phyloP scores from a whole-genome alignment of 1,140 invertebrate species.

The Pogonomyrmex californicus region DNA sequence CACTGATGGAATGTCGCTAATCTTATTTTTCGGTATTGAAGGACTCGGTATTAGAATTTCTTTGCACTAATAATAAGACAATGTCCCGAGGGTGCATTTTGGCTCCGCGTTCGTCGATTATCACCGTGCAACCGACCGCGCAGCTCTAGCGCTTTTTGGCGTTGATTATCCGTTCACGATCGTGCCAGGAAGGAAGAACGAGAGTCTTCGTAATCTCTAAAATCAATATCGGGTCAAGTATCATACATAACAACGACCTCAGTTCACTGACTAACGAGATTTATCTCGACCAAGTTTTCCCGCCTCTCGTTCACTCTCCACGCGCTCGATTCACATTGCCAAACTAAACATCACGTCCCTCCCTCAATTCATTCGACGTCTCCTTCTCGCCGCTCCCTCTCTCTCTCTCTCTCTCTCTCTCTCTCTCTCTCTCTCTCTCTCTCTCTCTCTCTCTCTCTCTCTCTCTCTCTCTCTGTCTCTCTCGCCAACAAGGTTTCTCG shows the following conservation, averaged over 20 bases:
- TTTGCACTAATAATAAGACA: neutral
- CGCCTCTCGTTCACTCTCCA: neutral
- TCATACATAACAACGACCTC: constrained; percentile 61
- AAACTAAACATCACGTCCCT: constrained; percentile 75
- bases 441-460: too few relatives aligned
- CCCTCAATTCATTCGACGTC: constrained; percentile 64
- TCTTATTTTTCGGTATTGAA: neutral
- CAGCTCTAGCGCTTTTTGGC: neutral
- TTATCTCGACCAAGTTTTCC: constrained; percentile 57
- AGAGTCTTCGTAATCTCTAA: constrained; percentile 47
- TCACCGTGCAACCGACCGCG: constrained; percentile 21
- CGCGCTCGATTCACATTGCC: constrained; percentile 66
- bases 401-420: too few relatives aligned
- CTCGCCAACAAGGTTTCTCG: constrained; percentile 13
- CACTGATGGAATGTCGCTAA: neutral
- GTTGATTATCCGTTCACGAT: constrained; percentile 46
- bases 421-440: too few relatives aligned
- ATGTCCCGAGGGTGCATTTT: neutral
- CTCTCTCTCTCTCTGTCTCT: neutral
- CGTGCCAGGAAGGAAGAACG: constrained; percentile 3
- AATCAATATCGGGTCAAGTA: constrained; percentile 59
- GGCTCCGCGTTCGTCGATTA: constrained; percentile 36
- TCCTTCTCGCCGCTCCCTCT: neutral
- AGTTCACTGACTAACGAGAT: constrained; percentile 56
- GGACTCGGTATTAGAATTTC: neutral